Evolutionary conservation across 2,797 vertebrate genomes (phyloP).

Genomic region (Austrolebias charrua): DNA sequence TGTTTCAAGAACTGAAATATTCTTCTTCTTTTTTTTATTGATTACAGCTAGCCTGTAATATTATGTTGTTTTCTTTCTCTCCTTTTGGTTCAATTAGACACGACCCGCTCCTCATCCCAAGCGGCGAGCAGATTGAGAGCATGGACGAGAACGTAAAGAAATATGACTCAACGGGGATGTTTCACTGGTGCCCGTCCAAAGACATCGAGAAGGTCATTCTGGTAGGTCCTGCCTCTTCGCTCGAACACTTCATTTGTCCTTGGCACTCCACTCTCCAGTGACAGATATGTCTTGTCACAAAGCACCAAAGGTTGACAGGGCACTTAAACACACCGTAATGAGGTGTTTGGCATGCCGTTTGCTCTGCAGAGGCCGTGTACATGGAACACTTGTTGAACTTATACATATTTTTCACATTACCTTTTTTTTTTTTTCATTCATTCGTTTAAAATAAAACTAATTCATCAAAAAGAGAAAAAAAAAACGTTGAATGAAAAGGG

Average conservation of each 20-base stretch:
- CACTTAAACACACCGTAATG: conserved; percentile 74
- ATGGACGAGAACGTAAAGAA: conserved; percentile 96
- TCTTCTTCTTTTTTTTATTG: conserved; percentile 14
- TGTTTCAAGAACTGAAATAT: conserved; percentile 24
- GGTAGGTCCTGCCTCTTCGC: conserved; percentile 81
- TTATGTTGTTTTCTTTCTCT: conserved; percentile 1
- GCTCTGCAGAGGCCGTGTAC: conserved; percentile 47
- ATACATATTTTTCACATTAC: conserved; percentile 67
- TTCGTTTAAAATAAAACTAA: too few relatives aligned
- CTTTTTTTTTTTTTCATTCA: not conserved
- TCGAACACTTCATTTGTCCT: conserved; percentile 54
- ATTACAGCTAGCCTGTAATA: not conserved
- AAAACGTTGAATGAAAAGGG: too few relatives aligned
- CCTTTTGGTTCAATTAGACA: conserved; percentile 82
- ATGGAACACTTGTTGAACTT: conserved; percentile 60
- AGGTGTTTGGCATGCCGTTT: conserved; percentile 71
- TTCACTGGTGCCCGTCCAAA: conserved; percentile 95
- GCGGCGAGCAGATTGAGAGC: conserved; percentile 93
- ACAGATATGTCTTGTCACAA: conserved; percentile 66
- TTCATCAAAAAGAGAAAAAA: too few relatives aligned
- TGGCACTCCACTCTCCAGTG: conserved; percentile 48
- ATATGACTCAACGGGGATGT: conserved; percentile 98
- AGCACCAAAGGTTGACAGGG: conserved; percentile 67
- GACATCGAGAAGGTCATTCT: conserved; percentile 97
- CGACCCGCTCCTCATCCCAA: conserved; percentile 92